Percentiles rank a stretch among this genome's conserved stretches.
phyloP scores from a whole-genome alignment of 2,888 invertebrate genomes.

The Cantharis flavilabris region DNA sequence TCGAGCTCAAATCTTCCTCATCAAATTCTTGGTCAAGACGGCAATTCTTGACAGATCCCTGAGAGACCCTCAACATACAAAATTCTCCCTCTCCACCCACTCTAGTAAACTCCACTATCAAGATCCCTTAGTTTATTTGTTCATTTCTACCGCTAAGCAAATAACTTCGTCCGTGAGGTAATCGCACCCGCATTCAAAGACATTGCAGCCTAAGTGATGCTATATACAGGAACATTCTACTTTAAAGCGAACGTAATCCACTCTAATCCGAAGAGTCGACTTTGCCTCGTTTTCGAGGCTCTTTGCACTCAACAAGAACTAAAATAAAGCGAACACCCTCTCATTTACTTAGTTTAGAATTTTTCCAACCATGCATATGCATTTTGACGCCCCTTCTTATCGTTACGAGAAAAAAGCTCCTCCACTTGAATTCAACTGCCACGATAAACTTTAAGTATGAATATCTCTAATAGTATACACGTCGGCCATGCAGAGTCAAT shows the following conservation, averaged over 20 bases:
- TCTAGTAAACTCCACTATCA: slow-evolving; percentile 22
- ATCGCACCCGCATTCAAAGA: not conserved
- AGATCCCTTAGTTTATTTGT: slow-evolving; percentile 24
- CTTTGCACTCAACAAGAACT: slow-evolving; percentile 11
- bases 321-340: not conserved
- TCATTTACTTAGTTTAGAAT: not conserved
- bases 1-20: slow-evolving; percentile 41
- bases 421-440: not conserved
- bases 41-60: slow-evolving; percentile 38
- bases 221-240: slow-evolving; percentile 18
- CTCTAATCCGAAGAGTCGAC: slow-evolving; percentile 18
- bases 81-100: slow-evolving; percentile 11
- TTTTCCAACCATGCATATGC: not conserved
- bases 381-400: not conserved
- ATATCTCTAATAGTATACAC: not conserved
- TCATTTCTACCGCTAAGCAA: slow-evolving; percentile 20
- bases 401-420: not conserved
- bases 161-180: slow-evolving; percentile 1
- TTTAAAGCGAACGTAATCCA: slow-evolving; percentile 20
- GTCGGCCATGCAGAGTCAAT: not conserved
- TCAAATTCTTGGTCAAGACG: slow-evolving; percentile 45
- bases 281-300: slow-evolving; percentile 19
- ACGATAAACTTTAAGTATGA: not conserved
- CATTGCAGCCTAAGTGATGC: not conserved
- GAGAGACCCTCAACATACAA: slow-evolving; percentile 29